Evolutionary conservation across 2,888 invertebrate genomes (phyloP).

Genomic region (Apodemia duryi): DNA sequence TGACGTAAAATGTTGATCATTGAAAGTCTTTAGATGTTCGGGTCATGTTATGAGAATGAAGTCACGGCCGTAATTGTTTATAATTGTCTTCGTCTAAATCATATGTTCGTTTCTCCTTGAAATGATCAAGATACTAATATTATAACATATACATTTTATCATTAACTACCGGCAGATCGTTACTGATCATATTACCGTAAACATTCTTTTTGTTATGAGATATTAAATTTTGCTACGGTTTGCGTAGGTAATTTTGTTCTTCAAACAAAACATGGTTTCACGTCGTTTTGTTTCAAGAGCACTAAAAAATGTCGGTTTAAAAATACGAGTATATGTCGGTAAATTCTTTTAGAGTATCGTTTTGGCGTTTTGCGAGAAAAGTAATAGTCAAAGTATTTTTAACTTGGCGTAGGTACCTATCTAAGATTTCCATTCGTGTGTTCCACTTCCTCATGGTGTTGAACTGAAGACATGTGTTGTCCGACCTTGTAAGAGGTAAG

Average conservation of each 20-base stretch:
- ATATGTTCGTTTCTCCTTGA: conserved; percentile 22
- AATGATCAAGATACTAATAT: conserved; percentile 22
- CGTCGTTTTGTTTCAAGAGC: neutral
- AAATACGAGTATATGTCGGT: neutral
- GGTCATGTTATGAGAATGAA: conserved; percentile 40
- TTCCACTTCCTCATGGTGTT: no score
- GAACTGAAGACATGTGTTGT: no score
- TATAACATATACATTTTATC: conserved; percentile 25
- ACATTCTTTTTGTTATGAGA: conserved; percentile 9
- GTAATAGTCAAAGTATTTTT: no score
- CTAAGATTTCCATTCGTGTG: no score
- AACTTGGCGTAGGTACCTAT: no score
- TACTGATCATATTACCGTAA: neutral
- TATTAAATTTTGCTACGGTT: neutral
- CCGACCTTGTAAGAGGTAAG: no score
- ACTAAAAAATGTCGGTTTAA: neutral
- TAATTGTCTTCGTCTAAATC: conserved; percentile 35
- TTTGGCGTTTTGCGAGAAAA: no score
- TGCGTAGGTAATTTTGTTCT: neutral
- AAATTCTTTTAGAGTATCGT: neutral
- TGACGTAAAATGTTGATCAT: conserved; percentile 31
- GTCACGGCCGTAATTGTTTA: conserved; percentile 43
- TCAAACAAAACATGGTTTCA: neutral
- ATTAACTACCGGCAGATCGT: conserved; percentile 18
- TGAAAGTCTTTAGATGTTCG: conserved; percentile 31